Evolutionary conservation across 2,113 vertebrate species (phyloP), one percentile per base, ranked within the genome.

Genomic region (Gobio gobio): DNA sequence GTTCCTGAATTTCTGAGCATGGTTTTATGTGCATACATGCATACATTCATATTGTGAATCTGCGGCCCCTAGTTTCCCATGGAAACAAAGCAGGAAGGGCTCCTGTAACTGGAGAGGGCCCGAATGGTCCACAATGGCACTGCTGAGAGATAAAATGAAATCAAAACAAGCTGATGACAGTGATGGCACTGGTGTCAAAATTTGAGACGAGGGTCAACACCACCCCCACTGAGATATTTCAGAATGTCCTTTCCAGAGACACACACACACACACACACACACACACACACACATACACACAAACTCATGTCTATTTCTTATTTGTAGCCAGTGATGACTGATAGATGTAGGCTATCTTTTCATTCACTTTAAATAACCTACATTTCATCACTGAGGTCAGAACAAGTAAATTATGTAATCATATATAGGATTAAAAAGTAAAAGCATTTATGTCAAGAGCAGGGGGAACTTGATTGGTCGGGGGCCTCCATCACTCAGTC

Each of bases 101-200:
- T 91, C 88, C 85, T 85, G 94, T 94, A 95, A 95, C 92, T 85
- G 80, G 91, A 95, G 92, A 90, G 87, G 59, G 85, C 90, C 90
- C 86, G 91, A 90, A 91, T 91, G 90, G 90, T 88, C 90, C 86
- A 85, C 91, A 89, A 90, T 90, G 89, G 91, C 85, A 89, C 91
- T 88, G 92, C 91, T 91, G 89, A 94, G 92, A 93, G 94, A 95
- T 94, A 92, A 95, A 92, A 93, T 93, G 93, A 91, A 93, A 93
- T 93, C 92, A 91, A 92, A 95, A 94, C 93, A 94, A 94, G 93
- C 93, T 91, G 94, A 94, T 93, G 94, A 95, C 94, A 95, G 91
- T 87, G 91, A 92, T 90, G 93, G 90, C 92, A 92, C 93, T 94
- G 92, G 92, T 91, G 92, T 91, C 91, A 51, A 90, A 93, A 93